Base-by-base conservation (phyloP, 37 sponge, comb jelly and placozoan species). In the Axinella damicornis region DNA sequence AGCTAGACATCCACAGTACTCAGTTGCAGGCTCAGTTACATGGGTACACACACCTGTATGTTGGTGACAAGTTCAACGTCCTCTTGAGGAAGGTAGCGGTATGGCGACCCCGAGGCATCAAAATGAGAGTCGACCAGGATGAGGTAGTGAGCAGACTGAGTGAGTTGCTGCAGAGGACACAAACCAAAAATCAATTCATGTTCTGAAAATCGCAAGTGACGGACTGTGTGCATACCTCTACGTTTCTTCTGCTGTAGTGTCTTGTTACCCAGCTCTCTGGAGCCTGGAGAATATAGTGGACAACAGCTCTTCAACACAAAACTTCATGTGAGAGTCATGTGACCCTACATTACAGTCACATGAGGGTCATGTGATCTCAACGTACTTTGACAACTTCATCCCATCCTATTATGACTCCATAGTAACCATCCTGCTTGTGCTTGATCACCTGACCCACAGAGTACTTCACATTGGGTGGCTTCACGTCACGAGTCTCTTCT, bases 401-500 rank as follows among this genome's bases (percentile, higher is more conserved):
- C 95, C 95, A 95, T 20, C 93, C 95, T 59, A 95, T 74, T 41
- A 95, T 89, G 56, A 95, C 93, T 12, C 95, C 95, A 28, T 61
- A 37, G 39, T 92, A 95, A 0, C 78, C 79, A 35, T 83, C 80
- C 65, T 37, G 27, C 54, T 41, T 80, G 80, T 95, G 95, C 57
- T 65, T 62, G 31, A 95, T 77, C 13, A 95, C 90, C 70, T 92
- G 90, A 9, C 95, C 95, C 11, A 95, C 83, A 17, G 30, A 22
- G 54, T 74, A 89, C 27, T 74, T 64, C 39, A 95, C 93, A 18
- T 53, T 11, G 0, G 73, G 12, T 16, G 95, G 84, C 2, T 89
- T 71, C 25, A 52, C 69, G 25, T 64, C 35, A 11, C 95, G 79
- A 5, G 86, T 83, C 1, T 35, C 46, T 33, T 63, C 25, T 25